phyloP scores from a whole-genome alignment of 53 echinoderm and acorn worm species.

The Zoroaster sp. region DNA sequence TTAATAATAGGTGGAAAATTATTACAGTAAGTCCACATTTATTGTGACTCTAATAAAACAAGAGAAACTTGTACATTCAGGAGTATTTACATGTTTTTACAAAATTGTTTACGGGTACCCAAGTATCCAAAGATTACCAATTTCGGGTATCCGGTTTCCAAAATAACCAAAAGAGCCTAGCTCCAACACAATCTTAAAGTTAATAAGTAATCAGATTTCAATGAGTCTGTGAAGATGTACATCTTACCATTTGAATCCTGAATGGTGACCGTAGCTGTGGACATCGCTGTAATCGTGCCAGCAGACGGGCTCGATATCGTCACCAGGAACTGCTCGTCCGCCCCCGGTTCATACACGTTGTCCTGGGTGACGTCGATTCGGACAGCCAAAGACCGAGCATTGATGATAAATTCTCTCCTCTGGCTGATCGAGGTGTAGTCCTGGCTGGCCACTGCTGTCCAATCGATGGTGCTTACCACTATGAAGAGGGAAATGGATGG shows the following conservation, averaged over 20 bases:
- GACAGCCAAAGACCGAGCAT: neutral
- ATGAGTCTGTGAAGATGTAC: neutral
- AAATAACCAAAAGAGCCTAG: too few relatives aligned
- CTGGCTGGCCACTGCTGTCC: neutral
- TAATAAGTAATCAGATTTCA: too few relatives aligned
- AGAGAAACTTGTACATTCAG: too few relatives aligned
- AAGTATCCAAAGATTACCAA: too few relatives aligned
- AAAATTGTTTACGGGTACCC: too few relatives aligned
- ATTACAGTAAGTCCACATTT: too few relatives aligned
- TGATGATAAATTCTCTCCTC: neutral
- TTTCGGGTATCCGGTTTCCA: too few relatives aligned
- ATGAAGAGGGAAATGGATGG: neutral
- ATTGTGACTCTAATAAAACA: too few relatives aligned
- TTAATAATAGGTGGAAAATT: too few relatives aligned
- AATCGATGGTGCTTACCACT: slow-evolving; percentile 2
- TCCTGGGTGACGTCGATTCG: slow-evolving; percentile 4
- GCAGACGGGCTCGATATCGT: neutral
- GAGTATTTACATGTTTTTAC: too few relatives aligned
- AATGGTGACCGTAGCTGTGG: slow-evolving; percentile 1
- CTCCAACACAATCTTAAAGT: too few relatives aligned
- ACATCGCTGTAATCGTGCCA: neutral
- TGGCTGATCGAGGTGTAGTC: slow-evolving; percentile 3
- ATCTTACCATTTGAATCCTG: slow-evolving; percentile 15
- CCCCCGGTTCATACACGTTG: neutral
- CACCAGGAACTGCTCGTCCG: neutral